These are phyloP conservation scores for Geotrypetes seraphini DNA, from an alignment of 2,797 vertebrate genomes.

Conservation along the genomic window DNA sequence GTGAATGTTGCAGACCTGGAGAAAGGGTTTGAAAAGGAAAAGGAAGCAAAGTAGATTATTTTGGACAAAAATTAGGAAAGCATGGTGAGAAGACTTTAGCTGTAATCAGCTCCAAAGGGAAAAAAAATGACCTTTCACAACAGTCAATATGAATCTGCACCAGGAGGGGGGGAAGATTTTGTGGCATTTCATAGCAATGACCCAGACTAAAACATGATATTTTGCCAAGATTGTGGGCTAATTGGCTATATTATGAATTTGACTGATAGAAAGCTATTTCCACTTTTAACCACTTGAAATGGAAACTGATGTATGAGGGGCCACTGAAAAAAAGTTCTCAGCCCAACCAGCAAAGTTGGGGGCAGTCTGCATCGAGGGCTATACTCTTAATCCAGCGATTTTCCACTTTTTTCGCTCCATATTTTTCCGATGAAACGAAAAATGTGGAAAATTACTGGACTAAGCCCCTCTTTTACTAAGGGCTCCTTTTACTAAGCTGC, in stretches of 20 bases:
- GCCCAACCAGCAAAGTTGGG: too few species aligned
- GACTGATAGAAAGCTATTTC: slow-evolving; percentile 18
- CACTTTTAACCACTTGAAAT: too few species aligned
- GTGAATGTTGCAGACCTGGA: neutral
- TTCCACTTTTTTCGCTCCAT: too few species aligned
- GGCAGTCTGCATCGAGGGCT: too few species aligned
- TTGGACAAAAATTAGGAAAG: neutral
- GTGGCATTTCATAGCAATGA: slow-evolving; percentile 34
- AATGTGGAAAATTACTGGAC: too few species aligned
- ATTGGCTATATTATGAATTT: slow-evolving; percentile 28
- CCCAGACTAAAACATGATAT: slow-evolving; percentile 39
- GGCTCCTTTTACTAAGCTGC: too few species aligned
- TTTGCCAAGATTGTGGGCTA: slow-evolving; percentile 28
- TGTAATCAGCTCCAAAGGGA: neutral
- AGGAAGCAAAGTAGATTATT: neutral
- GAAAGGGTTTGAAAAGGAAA: neutral
- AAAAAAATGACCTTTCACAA: slow-evolving; percentile 22
- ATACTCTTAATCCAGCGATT: too few species aligned
- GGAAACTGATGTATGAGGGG: too few species aligned
- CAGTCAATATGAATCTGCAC: slow-evolving; percentile 21
- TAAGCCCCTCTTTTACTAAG: too few species aligned
- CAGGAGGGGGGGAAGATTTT: slow-evolving; percentile 14
- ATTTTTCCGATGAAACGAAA: too few species aligned
- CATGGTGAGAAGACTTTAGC: neutral
- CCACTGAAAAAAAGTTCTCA: too few species aligned